Percentiles rank a stretch among this genome's conserved stretches.
These are phyloP conservation scores for Dissostichus mawsoni DNA, from an alignment of 2,113 vertebrate genomes.

Conservation along the genomic window DNA sequence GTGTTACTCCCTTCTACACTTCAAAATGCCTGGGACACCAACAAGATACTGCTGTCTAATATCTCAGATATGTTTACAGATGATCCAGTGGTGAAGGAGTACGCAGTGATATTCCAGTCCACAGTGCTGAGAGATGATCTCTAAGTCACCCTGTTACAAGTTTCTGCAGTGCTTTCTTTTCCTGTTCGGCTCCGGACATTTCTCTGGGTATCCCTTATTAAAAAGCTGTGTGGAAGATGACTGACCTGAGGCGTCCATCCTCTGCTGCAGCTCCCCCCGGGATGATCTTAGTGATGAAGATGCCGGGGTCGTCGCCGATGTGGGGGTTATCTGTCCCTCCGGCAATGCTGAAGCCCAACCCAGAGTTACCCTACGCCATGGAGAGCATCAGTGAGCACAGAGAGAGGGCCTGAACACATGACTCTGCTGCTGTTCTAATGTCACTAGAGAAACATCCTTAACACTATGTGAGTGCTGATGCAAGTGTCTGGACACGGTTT, in stretches of 20 bases:
- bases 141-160: conserved; percentile 6
- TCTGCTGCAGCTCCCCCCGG: conserved; percentile 96
- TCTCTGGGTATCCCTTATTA: neutral
- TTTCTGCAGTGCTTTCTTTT: neutral
- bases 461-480: neutral
- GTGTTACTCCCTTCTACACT: no score
- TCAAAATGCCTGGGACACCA: no score
- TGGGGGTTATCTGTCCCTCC: conserved; percentile 98
- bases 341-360: conserved; percentile 96
- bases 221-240: neutral
- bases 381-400: conserved; percentile 21
- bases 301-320: conserved; percentile 96
- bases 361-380: conserved; percentile 92
- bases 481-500: neutral
- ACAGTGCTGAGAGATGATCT: neutral
- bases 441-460: neutral
- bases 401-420: neutral
- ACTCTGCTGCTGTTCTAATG: neutral
- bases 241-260: conserved; percentile 95
- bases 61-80: neutral
- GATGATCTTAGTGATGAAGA: conserved; percentile 99
- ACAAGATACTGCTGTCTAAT: neutral
- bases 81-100: no score
- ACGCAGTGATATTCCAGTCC: no score
- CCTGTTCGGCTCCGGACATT: neutral